Evolutionary conservation across 1,140 invertebrate genomes (phyloP).

Genomic region (Trissolcus basalis): DNA sequence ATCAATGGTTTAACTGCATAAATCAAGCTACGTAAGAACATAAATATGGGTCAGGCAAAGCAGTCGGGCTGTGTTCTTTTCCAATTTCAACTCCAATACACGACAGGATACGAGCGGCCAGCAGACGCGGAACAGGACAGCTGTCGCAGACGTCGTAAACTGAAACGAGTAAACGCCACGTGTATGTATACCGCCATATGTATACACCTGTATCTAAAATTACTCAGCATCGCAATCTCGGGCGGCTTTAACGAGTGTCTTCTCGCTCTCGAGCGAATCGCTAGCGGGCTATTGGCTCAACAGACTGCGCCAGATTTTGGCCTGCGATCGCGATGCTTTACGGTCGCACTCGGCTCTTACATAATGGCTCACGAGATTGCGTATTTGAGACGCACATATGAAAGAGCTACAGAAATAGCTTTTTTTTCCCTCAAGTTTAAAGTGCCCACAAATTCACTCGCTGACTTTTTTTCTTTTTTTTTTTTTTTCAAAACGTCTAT

Average conservation of each 20-base stretch:
- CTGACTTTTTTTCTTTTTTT: too few species aligned
- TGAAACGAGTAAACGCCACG: slow-evolving; percentile 42
- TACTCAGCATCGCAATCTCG: slow-evolving; percentile 23
- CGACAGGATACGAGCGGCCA: slow-evolving; percentile 14
- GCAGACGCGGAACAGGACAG: slow-evolving; percentile 39
- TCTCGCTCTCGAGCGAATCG: slow-evolving; percentile 11
- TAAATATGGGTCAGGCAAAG: slow-evolving; percentile 39
- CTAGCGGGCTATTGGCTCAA: slow-evolving; percentile 12
- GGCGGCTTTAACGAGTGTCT: slow-evolving; percentile 30
- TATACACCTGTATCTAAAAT: slow-evolving; percentile 49
- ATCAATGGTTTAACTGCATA: not conserved
- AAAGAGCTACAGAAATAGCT: slow-evolving; percentile 8
- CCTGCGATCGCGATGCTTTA: slow-evolving; percentile 24
- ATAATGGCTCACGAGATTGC: slow-evolving; percentile 18
- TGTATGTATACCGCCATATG: slow-evolving; percentile 27
- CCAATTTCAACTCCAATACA: slow-evolving; percentile 37
- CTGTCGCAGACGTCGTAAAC: slow-evolving; percentile 58
- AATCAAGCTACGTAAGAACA: not conserved
- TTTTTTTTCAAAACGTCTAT: too few species aligned
- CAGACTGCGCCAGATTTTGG: slow-evolving; percentile 22
- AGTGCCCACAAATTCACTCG: too few species aligned
- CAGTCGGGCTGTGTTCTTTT: slow-evolving; percentile 33
- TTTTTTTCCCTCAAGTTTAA: too few species aligned
- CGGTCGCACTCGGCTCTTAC: slow-evolving; percentile 19
- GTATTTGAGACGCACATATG: slow-evolving; percentile 5